These are phyloP conservation scores for Mizuhopecten yessoensis DNA, from an alignment of 1,140 invertebrate genomes.

Conservation along the genomic window DNA sequence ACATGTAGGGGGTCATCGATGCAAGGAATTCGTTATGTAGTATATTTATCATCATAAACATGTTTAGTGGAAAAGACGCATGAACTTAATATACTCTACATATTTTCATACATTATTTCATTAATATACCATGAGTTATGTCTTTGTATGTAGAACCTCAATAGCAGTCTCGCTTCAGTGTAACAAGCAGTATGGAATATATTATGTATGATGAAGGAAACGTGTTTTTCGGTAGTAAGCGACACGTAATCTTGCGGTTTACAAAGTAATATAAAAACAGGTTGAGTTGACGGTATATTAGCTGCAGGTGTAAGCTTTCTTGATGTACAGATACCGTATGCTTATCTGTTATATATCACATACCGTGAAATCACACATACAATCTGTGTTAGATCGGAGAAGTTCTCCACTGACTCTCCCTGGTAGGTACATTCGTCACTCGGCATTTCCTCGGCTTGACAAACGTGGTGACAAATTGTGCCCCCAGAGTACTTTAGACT, in stretches of 20 bases:
- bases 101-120: neutral
- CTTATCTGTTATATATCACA: neutral
- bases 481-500: no score
- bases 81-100: neutral
- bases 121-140: neutral
- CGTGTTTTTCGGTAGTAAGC: neutral
- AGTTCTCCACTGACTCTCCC: neutral
- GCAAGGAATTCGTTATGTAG: no score
- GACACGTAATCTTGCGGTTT: neutral
- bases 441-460: neutral
- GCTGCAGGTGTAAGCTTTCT: neutral
- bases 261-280: neutral
- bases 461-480: neutral
- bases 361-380: neutral
- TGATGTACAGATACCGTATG: neutral
- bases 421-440: neutral
- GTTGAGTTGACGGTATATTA: neutral
- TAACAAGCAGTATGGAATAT: neutral
- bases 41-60: no score
- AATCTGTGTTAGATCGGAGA: no score
- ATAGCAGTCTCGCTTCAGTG: neutral
- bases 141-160: neutral
- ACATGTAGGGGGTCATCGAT: no score
- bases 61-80: no score
- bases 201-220: neutral